Percentiles rank a stretch among this genome's conserved stretches.
Conservation (phyloP, 2,113 vertebrate species). For the Mus spicilegus region DNA sequence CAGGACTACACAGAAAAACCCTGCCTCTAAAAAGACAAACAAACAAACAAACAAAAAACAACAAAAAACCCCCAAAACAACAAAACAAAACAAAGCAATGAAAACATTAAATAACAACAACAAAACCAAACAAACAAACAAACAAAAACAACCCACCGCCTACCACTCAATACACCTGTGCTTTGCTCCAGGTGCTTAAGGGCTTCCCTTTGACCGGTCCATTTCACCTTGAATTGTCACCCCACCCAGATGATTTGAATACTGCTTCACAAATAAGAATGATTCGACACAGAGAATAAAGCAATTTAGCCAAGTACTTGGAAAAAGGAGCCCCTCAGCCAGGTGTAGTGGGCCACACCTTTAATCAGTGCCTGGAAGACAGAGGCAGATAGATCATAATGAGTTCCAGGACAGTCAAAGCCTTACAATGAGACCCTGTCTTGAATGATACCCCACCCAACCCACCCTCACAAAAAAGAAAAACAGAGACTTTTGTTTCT, state of each 20-base stretch:
- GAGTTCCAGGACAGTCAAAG: not conserved
- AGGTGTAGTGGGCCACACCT: not conserved
- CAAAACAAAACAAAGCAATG: not conserved
- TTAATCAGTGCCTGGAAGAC: not conserved
- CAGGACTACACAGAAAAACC: not conserved
- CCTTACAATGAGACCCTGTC: not conserved
- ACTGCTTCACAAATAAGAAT: not conserved
- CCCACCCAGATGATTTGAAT: not conserved
- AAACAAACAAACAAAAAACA: not conserved
- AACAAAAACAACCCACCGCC: not conserved
- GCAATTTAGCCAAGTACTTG: constrained; percentile 24
- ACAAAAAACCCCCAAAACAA: not conserved
- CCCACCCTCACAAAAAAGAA: not conserved
- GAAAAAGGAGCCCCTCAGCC: not conserved
- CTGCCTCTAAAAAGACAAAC: not conserved
- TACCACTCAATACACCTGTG: not conserved
- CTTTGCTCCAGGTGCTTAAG: not conserved
- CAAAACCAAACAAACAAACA: not conserved
- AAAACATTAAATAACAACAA: too few relatives aligned
- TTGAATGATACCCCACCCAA: not conserved
- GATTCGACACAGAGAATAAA: constrained; percentile 1
- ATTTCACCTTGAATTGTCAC: not conserved
- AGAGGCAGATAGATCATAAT: not conserved
- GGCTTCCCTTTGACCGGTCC: not conserved
- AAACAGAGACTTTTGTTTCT: constrained; percentile 12